Evolutionary conservation across 2,888 invertebrate species (phyloP), one percentile per base, ranked within the genome.

Genomic region (Cephus spinipes): DNA sequence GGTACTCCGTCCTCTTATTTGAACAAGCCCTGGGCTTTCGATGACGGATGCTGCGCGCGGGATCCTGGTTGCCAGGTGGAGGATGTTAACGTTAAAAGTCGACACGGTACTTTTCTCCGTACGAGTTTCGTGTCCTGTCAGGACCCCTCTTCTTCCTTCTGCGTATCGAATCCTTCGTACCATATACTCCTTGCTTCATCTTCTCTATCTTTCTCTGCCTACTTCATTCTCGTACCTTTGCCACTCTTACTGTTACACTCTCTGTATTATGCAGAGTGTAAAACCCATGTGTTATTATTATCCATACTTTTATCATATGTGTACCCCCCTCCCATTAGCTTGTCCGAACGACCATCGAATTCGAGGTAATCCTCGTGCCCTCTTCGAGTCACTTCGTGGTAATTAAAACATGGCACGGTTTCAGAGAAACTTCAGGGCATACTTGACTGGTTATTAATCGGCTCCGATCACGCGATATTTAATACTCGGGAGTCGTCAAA

Each of bases 391-490:
- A 33, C 32, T 84, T 82, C 82, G 79, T 75, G 81, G 81, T 82
- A 84, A 84, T 83, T 82, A 81, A 83, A 84, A 81, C 80, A 78
- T 80, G 83, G 79, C 76, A 78, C 79, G 79, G 81, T 80, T 84
- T 79, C 83, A 77, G 76, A 77, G 82, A 83, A 83, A 80, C 74
- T 76, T 78, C 79, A 78, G 80, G 80, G 69, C 74, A 75, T 73
- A 76, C 73, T 12, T 35, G 69, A 34, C 55, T 34, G 55, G 84
- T 83, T 85, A 88, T 87, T 88, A 85, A 88, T 88, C 83, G 84
- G 80, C 81, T 73, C 76, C 81, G 83, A 87, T 83, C 88, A 88
- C 88, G 88, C 88, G 87, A 88, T 86, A 83, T 87, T 83, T 71
- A 55, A 55, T 55, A 23, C 55, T 55, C 23, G 55, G 23, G 23